A percentile compares a stretch with the other conserved stretches of the same genome.
Evolutionary conservation across 2,797 vertebrate species (phyloP).

Genomic region (Potorous gilbertii): DNA sequence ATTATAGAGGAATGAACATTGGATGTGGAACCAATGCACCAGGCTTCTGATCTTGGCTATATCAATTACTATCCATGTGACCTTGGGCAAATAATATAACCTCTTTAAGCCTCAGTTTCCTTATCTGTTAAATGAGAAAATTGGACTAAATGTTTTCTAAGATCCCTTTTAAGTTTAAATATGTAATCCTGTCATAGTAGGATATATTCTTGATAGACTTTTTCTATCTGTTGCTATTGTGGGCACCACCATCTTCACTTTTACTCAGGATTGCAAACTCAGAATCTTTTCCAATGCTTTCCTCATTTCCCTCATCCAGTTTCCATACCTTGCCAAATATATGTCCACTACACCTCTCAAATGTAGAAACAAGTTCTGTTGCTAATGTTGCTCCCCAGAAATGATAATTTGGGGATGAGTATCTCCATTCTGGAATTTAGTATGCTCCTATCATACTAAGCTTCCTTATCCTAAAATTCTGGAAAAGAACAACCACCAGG

Average conservation of each 20-base stretch:
- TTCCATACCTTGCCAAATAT: not conserved
- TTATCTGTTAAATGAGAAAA: not conserved
- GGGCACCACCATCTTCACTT: not conserved
- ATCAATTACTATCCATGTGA: not conserved
- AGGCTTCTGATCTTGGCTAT: not conserved
- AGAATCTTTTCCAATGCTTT: not conserved
- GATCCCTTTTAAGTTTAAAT: not conserved
- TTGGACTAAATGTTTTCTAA: not conserved
- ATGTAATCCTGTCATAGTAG: not conserved
- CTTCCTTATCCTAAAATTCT: not conserved
- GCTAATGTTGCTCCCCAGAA: not conserved
- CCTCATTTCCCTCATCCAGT: not conserved
- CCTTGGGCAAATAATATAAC: not conserved
- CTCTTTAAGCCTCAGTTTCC: not conserved
- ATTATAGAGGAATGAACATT: not conserved
- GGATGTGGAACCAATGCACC: not conserved
- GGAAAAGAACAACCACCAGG: slow-evolving; percentile 9
- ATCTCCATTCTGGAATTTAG: not conserved
- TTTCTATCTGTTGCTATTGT: not conserved
- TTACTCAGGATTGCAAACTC: not conserved
- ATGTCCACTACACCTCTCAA: not conserved
- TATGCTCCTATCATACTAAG: slow-evolving; percentile 10
- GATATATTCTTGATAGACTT: not conserved
- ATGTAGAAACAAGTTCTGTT: not conserved
- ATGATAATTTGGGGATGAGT: not conserved